Conservation (phyloP, 2,797 vertebrate genomes). For the Scarus forsteni region DNA sequence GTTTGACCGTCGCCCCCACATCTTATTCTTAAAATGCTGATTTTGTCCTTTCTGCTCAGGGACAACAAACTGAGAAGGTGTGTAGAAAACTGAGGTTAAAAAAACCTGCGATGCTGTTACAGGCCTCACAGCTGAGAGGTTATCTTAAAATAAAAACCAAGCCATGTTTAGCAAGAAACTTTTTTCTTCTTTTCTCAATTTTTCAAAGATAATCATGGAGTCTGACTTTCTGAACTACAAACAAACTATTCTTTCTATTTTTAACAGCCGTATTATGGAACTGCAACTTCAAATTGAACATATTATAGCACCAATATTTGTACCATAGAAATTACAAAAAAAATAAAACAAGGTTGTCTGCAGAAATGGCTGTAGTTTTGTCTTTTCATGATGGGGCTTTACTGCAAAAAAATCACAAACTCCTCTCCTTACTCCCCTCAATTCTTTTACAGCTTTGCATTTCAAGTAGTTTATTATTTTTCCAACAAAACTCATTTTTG, state of each 20-base stretch:
- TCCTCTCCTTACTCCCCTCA: constrained; percentile 21
- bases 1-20: constrained; percentile 53
- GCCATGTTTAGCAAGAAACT: constrained; percentile 82
- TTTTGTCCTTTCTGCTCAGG: constrained; percentile 28
- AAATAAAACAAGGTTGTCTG: constrained; percentile 55
- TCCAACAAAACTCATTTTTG: constrained; percentile 59
- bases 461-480: constrained; percentile 69
- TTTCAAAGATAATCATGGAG: constrained; percentile 57
- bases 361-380: constrained; percentile 64
- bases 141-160: constrained; percentile 70
- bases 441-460: constrained; percentile 67
- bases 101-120: constrained; percentile 37
- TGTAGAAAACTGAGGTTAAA: constrained; percentile 35
- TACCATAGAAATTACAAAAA: constrained; percentile 67
- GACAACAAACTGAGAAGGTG: constrained; percentile 39
- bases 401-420: constrained; percentile 36
- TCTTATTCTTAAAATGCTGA: constrained; percentile 38
- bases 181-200: constrained; percentile 55
- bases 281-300: constrained; percentile 86
- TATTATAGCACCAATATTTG: constrained; percentile 80
- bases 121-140: constrained; percentile 55
- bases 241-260: constrained; percentile 77
- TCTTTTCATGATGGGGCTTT: constrained; percentile 55
- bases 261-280: constrained; percentile 84
- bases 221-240: constrained; percentile 73